These are phyloP conservation scores for Rhodeus uyekii DNA, from an alignment of 2,797 vertebrate genomes.

Conservation along the genomic window DNA sequence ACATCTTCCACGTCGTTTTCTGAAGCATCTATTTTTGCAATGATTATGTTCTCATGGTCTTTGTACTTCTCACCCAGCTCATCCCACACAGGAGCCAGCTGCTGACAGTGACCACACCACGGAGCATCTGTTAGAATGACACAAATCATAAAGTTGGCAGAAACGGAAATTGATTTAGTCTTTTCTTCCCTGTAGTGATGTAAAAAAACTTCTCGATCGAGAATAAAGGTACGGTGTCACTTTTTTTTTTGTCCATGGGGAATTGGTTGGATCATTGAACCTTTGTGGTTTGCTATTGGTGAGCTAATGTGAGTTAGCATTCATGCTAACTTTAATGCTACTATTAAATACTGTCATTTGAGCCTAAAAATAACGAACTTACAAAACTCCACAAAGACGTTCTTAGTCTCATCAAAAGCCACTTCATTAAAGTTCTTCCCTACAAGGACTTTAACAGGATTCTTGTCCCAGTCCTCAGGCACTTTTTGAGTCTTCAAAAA, in stretches of 20 bases:
- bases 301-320: neutral
- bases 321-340: neutral
- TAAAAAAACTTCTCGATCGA: neutral
- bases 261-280: neutral
- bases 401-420: slow-evolving; percentile 86
- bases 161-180: neutral
- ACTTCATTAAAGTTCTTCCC: slow-evolving; percentile 91
- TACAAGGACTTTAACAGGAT: slow-evolving; percentile 87
- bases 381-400: slow-evolving; percentile 95
- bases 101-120: slow-evolving; percentile 91
- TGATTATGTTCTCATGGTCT: slow-evolving; percentile 81
- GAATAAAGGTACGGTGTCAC: neutral
- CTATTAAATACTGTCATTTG: neutral
- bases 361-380: slow-evolving; percentile 62
- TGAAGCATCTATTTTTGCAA: slow-evolving; percentile 87
- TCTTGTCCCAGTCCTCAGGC: slow-evolving; percentile 87
- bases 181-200: neutral
- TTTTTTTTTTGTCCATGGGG: neutral
- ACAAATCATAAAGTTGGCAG: neutral
- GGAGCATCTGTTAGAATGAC: slow-evolving; percentile 81
- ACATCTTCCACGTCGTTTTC: slow-evolving; percentile 88
- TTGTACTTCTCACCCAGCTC: slow-evolving; percentile 86
- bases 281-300: neutral
- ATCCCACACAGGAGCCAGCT: slow-evolving; percentile 85
- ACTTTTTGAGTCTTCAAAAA: slow-evolving; percentile 80